Evolutionary conservation across 2,113 vertebrate genomes (phyloP).

Genomic region (Nyctereutes procyonoides): DNA sequence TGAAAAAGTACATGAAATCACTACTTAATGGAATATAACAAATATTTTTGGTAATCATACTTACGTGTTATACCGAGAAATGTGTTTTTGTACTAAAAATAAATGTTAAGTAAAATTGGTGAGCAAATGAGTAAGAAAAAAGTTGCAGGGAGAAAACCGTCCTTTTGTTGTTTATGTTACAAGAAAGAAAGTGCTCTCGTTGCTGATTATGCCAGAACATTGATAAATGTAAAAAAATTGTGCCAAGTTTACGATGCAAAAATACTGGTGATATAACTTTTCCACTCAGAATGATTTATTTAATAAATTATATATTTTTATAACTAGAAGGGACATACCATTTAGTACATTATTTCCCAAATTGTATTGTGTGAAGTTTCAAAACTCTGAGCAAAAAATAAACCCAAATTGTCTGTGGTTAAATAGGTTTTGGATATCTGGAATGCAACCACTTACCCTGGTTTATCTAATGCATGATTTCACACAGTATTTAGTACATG

Average conservation of each 20-base stretch:
- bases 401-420: not conserved
- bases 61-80: not conserved
- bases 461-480: not conserved
- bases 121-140: not conserved
- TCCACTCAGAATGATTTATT: not conserved
- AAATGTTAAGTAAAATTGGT: not conserved
- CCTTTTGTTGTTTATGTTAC: not conserved
- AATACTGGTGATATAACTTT: not conserved
- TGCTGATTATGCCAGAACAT: not conserved
- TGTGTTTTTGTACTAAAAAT: not conserved
- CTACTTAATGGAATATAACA: not conserved
- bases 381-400: not conserved
- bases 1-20: not conserved
- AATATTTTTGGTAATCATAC: not conserved
- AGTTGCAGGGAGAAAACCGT: not conserved
- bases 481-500: not conserved
- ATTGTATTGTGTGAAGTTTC: constrained; percentile 7
- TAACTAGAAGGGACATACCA: not conserved
- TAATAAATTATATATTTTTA: not conserved
- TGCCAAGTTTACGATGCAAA: constrained; percentile 5
- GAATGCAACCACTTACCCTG: not conserved
- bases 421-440: not conserved
- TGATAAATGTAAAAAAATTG: not conserved
- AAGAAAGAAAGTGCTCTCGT: not conserved
- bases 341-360: not conserved